Evolutionary conservation across 2,888 invertebrate genomes (phyloP).

Genomic region (Drosophila meridiana): DNA sequence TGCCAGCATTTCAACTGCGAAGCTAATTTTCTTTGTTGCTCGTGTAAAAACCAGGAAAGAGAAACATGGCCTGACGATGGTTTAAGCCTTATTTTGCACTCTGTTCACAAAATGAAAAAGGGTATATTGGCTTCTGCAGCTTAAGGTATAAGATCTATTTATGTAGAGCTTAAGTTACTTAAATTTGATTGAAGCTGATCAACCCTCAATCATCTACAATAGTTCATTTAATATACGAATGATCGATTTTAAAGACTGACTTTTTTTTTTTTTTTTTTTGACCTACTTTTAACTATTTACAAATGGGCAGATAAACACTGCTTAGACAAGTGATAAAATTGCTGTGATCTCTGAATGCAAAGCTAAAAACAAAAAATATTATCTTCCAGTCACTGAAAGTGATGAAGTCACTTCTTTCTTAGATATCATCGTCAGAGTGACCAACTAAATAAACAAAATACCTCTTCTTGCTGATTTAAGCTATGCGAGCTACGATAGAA

Average conservation of each 20-base stretch:
- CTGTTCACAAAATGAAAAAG: background rate
- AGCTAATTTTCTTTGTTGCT: slow-evolving; percentile 9
- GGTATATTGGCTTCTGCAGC: background rate
- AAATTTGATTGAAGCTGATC: background rate
- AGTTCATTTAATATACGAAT: background rate
- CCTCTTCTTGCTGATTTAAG: slow-evolving; percentile 4
- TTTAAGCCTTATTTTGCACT: background rate
- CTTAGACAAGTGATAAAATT: background rate
- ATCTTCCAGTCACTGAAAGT: slow-evolving; percentile 1
- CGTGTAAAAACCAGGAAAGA: slow-evolving; percentile 15
- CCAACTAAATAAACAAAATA: slow-evolving; percentile 6
- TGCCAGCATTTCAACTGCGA: background rate
- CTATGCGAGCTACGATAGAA: background rate
- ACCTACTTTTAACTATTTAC: background rate
- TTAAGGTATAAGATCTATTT: background rate
- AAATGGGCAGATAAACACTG: background rate
- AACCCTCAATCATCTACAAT: no score
- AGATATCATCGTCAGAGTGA: background rate
- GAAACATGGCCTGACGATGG: background rate
- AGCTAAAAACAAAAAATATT: background rate
- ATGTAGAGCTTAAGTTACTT: background rate
- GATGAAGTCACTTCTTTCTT: background rate
- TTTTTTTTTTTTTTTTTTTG: background rate
- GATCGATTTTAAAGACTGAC: background rate
- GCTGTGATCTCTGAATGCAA: background rate